These are phyloP conservation scores for Sterna hirundo DNA, from an alignment of 2,113 vertebrate genomes.

Conservation along the genomic window DNA sequence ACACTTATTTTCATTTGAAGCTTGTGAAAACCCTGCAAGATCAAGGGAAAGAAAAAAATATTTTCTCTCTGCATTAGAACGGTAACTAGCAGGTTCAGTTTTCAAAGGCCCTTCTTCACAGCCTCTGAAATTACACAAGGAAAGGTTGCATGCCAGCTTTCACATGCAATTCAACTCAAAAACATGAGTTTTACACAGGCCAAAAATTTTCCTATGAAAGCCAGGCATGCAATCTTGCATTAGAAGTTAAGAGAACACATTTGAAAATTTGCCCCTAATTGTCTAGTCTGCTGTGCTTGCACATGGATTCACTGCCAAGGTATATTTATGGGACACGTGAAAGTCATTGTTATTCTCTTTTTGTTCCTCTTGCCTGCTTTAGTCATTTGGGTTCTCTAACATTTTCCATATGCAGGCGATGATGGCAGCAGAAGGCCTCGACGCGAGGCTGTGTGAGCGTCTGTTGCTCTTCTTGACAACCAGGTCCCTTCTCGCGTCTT, in stretches of 20 bases:
- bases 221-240: not conserved
- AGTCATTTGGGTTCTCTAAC: not conserved
- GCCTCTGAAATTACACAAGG: not conserved
- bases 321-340: conserved; percentile 27
- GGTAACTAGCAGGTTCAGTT: not conserved
- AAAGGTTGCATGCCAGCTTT: not conserved
- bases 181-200: not conserved
- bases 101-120: not conserved
- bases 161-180: not conserved
- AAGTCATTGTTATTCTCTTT: conserved; percentile 29
- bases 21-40: conserved; percentile 17
- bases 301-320: conserved; percentile 20
- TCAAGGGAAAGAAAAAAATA: not conserved
- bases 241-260: not conserved
- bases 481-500: not conserved
- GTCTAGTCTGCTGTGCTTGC: not conserved
- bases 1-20: conserved; percentile 50
- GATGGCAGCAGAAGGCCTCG: not conserved
- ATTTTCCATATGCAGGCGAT: not conserved
- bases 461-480: not conserved
- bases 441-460: not conserved
- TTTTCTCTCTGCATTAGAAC: not conserved
- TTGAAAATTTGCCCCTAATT: conserved; percentile 27
- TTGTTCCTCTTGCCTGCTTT: conserved; percentile 26
- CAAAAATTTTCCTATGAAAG: not conserved